Conservation (phyloP, 64 coral and sea anemone species). For the Stichodactyla mertensii region DNA sequence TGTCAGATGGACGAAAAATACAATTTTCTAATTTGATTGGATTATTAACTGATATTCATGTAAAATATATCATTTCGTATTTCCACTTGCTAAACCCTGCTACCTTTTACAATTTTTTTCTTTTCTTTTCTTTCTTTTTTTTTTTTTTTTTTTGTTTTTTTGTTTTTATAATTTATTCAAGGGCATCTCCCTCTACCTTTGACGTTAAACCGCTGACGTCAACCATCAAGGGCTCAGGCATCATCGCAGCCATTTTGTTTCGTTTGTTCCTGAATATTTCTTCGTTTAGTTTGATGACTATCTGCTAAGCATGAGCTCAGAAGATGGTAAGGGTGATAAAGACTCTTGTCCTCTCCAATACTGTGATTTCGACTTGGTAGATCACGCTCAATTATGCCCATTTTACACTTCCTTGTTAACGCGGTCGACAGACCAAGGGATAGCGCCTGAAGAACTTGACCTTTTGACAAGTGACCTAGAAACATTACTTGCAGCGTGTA, state of each 20-base stretch:
- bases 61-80: too few species aligned
- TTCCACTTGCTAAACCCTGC: too few species aligned
- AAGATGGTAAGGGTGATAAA: conserved; percentile 77
- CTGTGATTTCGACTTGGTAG: conserved; percentile 85
- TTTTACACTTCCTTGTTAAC: conserved; percentile 86
- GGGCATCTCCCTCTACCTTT: background rate
- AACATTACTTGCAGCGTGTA: conserved; percentile 85
- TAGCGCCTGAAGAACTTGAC: conserved; percentile 76
- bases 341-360: conserved; percentile 95
- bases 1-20: background rate
- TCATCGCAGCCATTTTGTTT: conserved; percentile 17
- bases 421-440: conserved; percentile 59
- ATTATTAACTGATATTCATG: too few species aligned
- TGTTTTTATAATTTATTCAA: background rate
- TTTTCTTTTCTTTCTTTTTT: too few species aligned
- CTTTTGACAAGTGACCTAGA: conserved; percentile 95
- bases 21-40: background rate
- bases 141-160: background rate
- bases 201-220: background rate
- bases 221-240: background rate
- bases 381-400: conserved; percentile 92
- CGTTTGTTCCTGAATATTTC: background rate
- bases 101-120: background rate
- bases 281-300: background rate
- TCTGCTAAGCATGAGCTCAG: background rate